Base-by-base conservation (phyloP, 2,888 invertebrate species). In the Drosophila lacicola region DNA sequence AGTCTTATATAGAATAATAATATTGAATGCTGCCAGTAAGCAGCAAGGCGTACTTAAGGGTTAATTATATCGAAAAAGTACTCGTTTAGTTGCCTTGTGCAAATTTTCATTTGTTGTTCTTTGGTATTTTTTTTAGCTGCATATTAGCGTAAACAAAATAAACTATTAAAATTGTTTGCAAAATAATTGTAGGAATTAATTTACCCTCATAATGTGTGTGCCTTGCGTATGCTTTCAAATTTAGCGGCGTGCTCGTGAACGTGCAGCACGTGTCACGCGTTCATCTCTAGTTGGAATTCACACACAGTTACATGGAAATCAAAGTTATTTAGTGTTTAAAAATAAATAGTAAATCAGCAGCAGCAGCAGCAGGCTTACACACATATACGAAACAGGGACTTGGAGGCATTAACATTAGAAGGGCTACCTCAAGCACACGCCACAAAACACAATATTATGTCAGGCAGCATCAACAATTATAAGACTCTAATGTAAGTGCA, bases 391-490 rank as follows among this genome's bases (percentile, higher is more conserved):
- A 44, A 56, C 53, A 66, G 60, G 45, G 39, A 51, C 46, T 36
- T 46, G 37, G 42, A 14, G 11, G 42, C 42, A 70, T 25, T 54
- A 36, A 17, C n/a, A 55, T n/a, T n/a, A 55, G 25, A 51, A 60
- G 58, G 34, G 55, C 58, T 14, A 55, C 29, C 29, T 37, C 3
- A 53, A 54, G 36, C 45, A 47, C 51, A 61, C 61, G 29, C 58
- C 50, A 58, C 46, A 36, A 55, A 13, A 57, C 25, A 47, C 47
- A 61, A 74, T 69, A 80, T 69, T 71, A 92, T 92, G 92, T 91
- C 92, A 67, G 92, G 91, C 74, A 90, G 90, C 74, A 90, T 92
- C 64, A 89, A 92, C 76, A 90, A 90, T 84, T 92, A 92, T 78
- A 90, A 91, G 47, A 89, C 90, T 42, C 77, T 91, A 76, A 91